Percentiles rank a stretch among this genome's conserved stretches.
phyloP scores from a whole-genome alignment of 1,140 invertebrate genomes.

The Bombus huntii region DNA sequence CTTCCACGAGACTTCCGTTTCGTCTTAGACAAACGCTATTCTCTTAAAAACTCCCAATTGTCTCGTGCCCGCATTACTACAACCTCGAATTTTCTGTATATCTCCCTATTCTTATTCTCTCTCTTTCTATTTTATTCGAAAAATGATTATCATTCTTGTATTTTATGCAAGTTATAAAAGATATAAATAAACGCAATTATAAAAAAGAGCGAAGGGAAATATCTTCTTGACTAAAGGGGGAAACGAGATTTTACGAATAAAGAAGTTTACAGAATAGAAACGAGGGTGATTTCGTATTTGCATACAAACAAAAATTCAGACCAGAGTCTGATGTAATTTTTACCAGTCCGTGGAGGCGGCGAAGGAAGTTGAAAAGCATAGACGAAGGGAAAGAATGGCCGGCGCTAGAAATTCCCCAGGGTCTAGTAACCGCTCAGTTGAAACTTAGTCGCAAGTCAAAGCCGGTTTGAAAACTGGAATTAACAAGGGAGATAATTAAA shows the following conservation, averaged over 20 bases:
- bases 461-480: constrained; percentile 20
- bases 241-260: too few species aligned
- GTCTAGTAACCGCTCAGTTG: constrained; percentile 3
- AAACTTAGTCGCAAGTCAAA: too few species aligned
- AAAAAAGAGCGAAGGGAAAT: too few species aligned
- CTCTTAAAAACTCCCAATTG: neutral
- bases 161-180: too few species aligned
- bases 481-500: constrained; percentile 49
- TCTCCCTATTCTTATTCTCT: neutral
- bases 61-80: neutral
- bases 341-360: too few species aligned
- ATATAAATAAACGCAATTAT: too few species aligned
- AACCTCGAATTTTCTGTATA: neutral
- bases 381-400: neutral
- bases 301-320: neutral
- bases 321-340: neutral
- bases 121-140: neutral
- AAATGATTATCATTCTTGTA: neutral
- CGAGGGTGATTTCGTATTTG: neutral
- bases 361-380: neutral
- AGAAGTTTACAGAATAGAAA: too few species aligned
- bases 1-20: neutral
- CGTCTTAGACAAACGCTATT: neutral
- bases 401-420: constrained; percentile 15
- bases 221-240: too few species aligned